A percentile compares a stretch with the other conserved stretches of the same genome.
These are phyloP conservation scores for Cichladusa arquata DNA, from an alignment of 2,113 vertebrate genomes.

Conservation along the genomic window DNA sequence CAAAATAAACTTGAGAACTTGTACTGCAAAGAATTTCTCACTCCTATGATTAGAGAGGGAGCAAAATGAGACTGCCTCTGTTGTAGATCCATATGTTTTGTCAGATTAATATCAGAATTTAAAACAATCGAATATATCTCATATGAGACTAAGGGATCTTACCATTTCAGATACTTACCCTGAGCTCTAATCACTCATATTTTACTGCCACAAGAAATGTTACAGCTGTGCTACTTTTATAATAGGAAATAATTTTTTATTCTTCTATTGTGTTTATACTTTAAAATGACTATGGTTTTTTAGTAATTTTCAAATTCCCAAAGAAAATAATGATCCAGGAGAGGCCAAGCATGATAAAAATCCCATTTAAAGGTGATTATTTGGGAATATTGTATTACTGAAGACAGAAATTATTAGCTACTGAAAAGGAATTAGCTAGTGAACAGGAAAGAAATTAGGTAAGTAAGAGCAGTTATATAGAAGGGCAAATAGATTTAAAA, in stretches of 20 bases:
- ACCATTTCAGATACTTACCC: background rate
- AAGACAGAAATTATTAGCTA: background rate
- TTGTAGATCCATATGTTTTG: background rate
- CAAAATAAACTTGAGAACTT: constrained; percentile 4
- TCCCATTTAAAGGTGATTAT: background rate
- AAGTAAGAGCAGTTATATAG: background rate
- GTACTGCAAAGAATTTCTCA: background rate
- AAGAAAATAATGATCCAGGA: background rate
- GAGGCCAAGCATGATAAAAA: background rate
- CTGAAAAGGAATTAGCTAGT: background rate
- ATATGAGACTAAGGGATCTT: background rate
- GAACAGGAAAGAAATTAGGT: background rate
- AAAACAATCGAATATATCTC: background rate
- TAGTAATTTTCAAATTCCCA: background rate
- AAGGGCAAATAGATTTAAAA: background rate
- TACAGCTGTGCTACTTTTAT: background rate
- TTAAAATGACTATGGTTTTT: background rate
- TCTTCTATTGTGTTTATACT: background rate
- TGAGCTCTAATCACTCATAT: background rate
- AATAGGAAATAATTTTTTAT: background rate
- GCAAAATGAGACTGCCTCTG: background rate
- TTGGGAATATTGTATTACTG: background rate
- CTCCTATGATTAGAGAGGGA: background rate
- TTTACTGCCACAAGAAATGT: background rate
- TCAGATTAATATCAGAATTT: background rate